Evolutionary conservation across 2,797 vertebrate species (phyloP), one percentile per base, ranked within the genome.

Genomic region (Antrozous pallidus): DNA sequence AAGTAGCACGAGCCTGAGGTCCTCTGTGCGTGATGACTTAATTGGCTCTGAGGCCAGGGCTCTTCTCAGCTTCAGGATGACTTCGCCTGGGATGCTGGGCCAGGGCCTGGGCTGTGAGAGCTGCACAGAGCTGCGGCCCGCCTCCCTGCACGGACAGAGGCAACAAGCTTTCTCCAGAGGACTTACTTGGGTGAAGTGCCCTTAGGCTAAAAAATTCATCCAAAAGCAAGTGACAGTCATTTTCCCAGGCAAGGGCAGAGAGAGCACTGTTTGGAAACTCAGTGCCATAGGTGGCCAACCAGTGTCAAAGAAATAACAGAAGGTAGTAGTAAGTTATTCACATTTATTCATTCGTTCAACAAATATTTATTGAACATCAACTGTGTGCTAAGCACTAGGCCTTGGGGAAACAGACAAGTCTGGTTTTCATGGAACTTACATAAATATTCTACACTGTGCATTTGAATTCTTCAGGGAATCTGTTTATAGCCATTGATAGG

Each of bases 171-270:
- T 13, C 51, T 24, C 31, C 36, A 4, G 8, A 71, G 42, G 8
- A 16, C 28, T 81, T 11, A 33, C 9, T 33, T 45, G 51, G 42
- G 33, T 28, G 24, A 73, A 49, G 12, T 20, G 49, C 14, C 47
- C 58, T 20, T n/a, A 56, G 28, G 65, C 49, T 61, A 47, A 74
- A 58, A 45, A 31, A 80, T 36, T 49, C 54, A 49, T 49, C 80
- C 77, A 54, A n/a, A 56, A 73, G 40, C 42, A 80, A 47, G 26
- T 24, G 13, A 24, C 61, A 80, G n/a, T 56, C 22, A 13, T 49
- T 74, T 80, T 38, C 38, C 26, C 28, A 7, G 80, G 65, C 31
- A 87, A 75, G 61, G 81, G 77, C 65, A 67, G 65, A 86, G 47
- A 42, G 56, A 42, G 9, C 6, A n/a, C 8, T 47, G 13, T 22